These are phyloP conservation scores for Urocitellus parryii DNA, from an alignment of 2,113 vertebrate genomes.

Conservation along the genomic window DNA sequence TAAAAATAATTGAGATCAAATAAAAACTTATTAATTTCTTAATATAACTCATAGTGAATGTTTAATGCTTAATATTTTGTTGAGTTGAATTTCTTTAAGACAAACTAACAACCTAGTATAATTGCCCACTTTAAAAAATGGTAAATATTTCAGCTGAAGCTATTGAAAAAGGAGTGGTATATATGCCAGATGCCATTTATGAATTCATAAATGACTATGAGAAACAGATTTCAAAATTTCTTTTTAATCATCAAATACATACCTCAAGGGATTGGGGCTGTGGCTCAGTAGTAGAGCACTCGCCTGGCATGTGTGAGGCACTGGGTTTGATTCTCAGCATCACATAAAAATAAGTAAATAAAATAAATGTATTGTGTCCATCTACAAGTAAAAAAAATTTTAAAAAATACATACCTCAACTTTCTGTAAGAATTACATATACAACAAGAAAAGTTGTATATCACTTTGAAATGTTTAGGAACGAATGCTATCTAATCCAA, in stretches of 20 bases:
- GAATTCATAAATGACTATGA: background rate
- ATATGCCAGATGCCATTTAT: background rate
- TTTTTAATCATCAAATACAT: background rate
- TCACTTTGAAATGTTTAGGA: background rate
- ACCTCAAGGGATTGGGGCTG: too few relatives aligned
- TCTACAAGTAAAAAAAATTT: too few relatives aligned
- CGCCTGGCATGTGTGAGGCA: too few relatives aligned
- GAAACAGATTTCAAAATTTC: background rate
- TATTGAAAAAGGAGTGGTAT: background rate
- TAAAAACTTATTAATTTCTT: background rate
- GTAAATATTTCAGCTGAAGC: background rate
- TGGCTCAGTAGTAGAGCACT: too few relatives aligned
- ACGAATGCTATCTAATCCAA: background rate
- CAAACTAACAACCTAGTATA: background rate
- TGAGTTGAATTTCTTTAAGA: background rate
- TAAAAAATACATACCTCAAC: background rate
- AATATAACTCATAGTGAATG: background rate
- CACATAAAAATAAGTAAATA: too few relatives aligned
- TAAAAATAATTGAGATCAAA: background rate
- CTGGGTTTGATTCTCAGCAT: too few relatives aligned
- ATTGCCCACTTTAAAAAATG: background rate
- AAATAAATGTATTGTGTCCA: too few relatives aligned
- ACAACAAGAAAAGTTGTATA: background rate
- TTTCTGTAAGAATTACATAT: background rate
- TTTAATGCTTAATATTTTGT: background rate